phyloP scores from a whole-genome alignment of 2,113 vertebrate genomes.

The Colaptes auratus region DNA sequence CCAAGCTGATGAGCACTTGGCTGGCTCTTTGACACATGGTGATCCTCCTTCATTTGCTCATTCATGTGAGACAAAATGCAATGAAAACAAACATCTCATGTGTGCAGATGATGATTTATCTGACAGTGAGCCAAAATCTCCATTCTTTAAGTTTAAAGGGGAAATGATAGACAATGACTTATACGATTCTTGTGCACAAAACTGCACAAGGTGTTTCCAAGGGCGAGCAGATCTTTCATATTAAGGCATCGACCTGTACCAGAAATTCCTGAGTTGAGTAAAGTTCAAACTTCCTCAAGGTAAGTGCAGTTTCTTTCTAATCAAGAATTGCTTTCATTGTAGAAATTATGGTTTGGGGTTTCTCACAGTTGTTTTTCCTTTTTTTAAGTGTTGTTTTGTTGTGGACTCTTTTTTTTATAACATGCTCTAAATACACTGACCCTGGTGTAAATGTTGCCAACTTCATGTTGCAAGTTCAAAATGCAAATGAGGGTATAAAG shows the following conservation, averaged over 20 bases:
- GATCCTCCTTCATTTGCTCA: not conserved
- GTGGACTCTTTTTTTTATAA: not conserved
- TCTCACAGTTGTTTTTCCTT: not conserved
- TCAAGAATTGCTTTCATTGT: fast-evolving
- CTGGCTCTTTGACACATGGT: not conserved
- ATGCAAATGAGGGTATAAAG: not conserved
- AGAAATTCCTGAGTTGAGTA: slow-evolving; percentile 78
- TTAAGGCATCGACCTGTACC: slow-evolving; percentile 91
- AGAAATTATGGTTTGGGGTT: not conserved
- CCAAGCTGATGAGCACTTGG: not conserved
- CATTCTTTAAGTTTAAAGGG: slow-evolving; percentile 74
- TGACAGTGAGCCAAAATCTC: slow-evolving; percentile 3
- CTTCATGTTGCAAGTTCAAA: not conserved
- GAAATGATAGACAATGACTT: slow-evolving; percentile 91
- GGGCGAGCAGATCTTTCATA: slow-evolving; percentile 80
- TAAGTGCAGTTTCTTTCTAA: slow-evolving; percentile 43
- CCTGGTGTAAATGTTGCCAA: not conserved
- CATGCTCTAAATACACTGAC: not conserved
- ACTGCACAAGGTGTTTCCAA: slow-evolving; percentile 40
- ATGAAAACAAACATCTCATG: slow-evolving; percentile 37
- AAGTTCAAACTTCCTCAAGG: slow-evolving; percentile 64
- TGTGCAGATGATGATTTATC: slow-evolving; percentile 48
- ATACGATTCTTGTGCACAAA: slow-evolving; percentile 69
- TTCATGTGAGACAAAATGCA: slow-evolving; percentile 1
- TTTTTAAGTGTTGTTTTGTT: not conserved